Evolutionary conservation across 2,113 vertebrate species (phyloP).

Genomic region (Sialia sialis): DNA sequence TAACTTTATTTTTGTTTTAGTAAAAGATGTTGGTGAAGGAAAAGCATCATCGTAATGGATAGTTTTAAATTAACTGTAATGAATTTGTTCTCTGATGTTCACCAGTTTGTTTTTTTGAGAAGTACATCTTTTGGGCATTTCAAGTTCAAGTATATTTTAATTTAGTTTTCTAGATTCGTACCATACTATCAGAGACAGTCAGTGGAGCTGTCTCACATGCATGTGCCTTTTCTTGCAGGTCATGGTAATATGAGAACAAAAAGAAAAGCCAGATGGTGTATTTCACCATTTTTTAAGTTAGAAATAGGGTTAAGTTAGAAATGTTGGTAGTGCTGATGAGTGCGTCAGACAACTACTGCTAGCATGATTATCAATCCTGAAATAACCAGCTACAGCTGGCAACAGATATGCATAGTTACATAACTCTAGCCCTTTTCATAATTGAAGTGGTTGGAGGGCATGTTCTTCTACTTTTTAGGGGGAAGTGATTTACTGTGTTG

Average conservation of each 20-base stretch:
- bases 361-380: conserved; percentile 10
- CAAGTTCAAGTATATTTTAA: neutral
- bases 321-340: neutral
- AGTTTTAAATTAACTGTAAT: neutral
- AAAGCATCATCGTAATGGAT: neutral
- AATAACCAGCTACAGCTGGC: neutral
- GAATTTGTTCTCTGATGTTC: neutral
- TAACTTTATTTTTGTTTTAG: neutral
- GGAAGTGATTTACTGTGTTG: rapidly evolving
- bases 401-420: neutral
- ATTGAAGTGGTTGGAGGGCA: neutral
- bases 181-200: neutral
- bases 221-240: neutral
- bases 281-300: neutral
- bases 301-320: neutral
- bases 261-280: neutral
- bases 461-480: neutral
- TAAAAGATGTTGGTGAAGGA: neutral
- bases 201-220: neutral
- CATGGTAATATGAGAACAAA: neutral
- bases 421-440: neutral
- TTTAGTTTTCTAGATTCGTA: neutral
- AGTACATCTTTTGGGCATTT: neutral
- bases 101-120: neutral
- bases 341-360: neutral